phyloP scores from a whole-genome alignment of 2,113 vertebrate genomes.

The Orthonyx spaldingii region DNA sequence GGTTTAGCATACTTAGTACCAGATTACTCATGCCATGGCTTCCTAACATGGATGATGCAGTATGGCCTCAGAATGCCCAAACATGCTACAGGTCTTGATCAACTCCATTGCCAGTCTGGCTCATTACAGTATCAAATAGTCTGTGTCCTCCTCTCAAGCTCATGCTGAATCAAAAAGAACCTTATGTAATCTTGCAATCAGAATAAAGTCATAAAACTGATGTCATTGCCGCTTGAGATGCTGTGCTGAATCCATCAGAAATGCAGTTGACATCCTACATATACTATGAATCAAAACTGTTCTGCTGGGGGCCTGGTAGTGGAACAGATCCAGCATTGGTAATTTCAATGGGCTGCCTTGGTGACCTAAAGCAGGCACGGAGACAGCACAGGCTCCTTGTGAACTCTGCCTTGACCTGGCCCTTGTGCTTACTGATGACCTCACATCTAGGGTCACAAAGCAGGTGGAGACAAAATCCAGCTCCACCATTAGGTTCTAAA shows the following conservation, averaged over 20 bases:
- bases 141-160: background rate
- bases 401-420: background rate
- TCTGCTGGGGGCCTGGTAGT: background rate
- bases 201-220: background rate
- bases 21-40: background rate
- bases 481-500: background rate
- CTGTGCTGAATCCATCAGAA: background rate
- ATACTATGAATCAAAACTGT: background rate
- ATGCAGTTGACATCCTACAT: background rate
- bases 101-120: background rate
- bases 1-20: background rate
- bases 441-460: background rate
- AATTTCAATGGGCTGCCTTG: background rate
- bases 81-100: background rate
- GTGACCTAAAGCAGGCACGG: background rate
- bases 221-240: background rate
- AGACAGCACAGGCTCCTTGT: background rate
- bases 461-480: background rate
- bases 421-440: background rate
- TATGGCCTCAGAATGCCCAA: background rate
- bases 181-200: background rate
- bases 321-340: background rate
- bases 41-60: background rate
- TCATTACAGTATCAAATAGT: background rate
- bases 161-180: background rate